Conservation (phyloP, 1,140 invertebrate genomes). For the Procambarus virginalis region DNA sequence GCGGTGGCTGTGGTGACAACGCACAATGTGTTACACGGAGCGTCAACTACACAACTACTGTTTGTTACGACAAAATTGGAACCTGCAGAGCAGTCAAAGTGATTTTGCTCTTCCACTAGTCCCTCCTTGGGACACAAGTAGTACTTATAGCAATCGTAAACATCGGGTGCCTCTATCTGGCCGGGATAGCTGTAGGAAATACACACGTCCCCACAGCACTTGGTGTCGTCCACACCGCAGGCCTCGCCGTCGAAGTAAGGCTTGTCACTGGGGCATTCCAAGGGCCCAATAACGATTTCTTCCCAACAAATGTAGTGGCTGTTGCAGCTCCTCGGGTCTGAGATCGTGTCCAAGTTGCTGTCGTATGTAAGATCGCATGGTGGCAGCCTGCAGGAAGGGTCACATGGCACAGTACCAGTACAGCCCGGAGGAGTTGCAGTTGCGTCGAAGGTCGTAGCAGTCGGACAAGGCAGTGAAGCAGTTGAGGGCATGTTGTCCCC, state of each 20-base stretch:
- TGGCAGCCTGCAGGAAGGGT: background rate
- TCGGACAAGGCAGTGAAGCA: background rate
- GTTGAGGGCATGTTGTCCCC: background rate
- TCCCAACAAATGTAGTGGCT: background rate
- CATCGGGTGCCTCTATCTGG: background rate
- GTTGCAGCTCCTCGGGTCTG: background rate
- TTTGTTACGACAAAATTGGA: background rate
- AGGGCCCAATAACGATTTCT: background rate
- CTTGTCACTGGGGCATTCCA: background rate
- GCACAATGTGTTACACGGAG: background rate
- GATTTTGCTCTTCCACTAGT: background rate
- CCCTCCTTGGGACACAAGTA: background rate
- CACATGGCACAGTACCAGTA: too few species aligned
- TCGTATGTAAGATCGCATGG: background rate
- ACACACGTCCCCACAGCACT: background rate
- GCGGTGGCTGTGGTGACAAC: background rate
- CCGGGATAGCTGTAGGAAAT: background rate
- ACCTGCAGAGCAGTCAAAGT: background rate
- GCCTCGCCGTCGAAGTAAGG: background rate
- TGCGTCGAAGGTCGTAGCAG: background rate
- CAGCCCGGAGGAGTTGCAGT: too few species aligned
- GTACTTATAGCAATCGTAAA: background rate
- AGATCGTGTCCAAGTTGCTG: background rate
- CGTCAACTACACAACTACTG: background rate
- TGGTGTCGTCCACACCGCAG: background rate